These are phyloP conservation scores for Aplodontia rufa DNA, from an alignment of 2,113 vertebrate species.

Conservation along the genomic window DNA sequence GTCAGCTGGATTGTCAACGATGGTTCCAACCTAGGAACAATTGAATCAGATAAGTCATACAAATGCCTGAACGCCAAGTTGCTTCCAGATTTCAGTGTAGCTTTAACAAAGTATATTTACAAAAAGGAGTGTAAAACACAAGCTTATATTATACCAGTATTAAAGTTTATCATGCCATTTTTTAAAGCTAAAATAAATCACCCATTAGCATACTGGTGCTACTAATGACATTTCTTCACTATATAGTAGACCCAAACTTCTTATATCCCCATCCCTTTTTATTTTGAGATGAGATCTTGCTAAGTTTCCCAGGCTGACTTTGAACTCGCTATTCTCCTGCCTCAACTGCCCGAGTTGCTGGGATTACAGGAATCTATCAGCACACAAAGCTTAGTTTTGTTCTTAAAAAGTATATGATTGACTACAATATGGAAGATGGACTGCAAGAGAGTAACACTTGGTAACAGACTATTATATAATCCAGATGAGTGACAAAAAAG, in stretches of 20 bases:
- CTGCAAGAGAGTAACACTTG: background rate
- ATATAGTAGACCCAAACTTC: background rate
- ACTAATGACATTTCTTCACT: background rate
- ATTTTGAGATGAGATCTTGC: no score
- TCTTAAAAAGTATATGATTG: background rate
- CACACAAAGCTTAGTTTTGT: no score
- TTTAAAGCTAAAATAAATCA: slow-evolving; percentile 33
- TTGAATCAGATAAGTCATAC: slow-evolving; percentile 21
- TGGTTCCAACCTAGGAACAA: slow-evolving; percentile 86
- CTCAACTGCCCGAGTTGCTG: no score
- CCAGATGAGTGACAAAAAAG: background rate
- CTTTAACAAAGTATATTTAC: background rate
- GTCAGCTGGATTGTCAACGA: no score
- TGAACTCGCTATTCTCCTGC: no score
- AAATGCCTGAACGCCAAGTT: background rate
- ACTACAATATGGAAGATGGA: background rate
- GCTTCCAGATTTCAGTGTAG: background rate
- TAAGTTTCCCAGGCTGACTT: no score
- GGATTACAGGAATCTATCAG: no score
- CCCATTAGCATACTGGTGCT: background rate
- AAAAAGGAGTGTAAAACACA: slow-evolving; percentile 14
- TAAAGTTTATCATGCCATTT: slow-evolving; percentile 11
- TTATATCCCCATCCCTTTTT: background rate
- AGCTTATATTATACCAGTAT: background rate
- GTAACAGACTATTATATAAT: background rate